phyloP scores from a whole-genome alignment of 35 echinoderm and acorn worm species.

The Apostichopus japonicus region DNA sequence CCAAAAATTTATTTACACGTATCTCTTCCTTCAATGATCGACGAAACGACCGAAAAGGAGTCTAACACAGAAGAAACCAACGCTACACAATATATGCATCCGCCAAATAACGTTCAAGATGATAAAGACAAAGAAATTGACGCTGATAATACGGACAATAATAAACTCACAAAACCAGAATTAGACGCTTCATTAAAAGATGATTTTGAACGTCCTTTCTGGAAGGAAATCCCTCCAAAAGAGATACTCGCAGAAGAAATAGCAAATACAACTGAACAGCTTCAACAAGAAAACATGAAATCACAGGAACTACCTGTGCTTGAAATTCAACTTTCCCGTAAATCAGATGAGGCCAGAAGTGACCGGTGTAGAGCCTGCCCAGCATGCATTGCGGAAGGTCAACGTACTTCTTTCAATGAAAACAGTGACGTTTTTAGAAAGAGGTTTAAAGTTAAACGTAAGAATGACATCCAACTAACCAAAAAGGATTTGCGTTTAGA shows the following conservation, averaged over 20 bases:
- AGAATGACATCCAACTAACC: background rate
- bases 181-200: no score
- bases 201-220: background rate
- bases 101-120: no score
- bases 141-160: no score
- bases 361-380: background rate
- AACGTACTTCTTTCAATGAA: background rate
- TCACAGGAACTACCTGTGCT: slow-evolving; percentile 19
- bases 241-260: background rate
- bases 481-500: background rate
- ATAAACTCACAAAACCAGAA: no score
- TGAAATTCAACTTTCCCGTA: background rate
- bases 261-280: no score
- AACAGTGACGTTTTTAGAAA: background rate
- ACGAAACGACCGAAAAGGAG: background rate
- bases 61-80: background rate
- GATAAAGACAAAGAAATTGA: no score
- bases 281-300: no score
- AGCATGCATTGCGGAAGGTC: slow-evolving; percentile 14
- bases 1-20: slow-evolving; percentile 26
- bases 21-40: background rate
- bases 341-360: background rate
- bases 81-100: no score
- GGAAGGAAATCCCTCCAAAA: background rate
- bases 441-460: background rate